Percentiles rank a stretch among this genome's conserved stretches.
phyloP scores from a whole-genome alignment of 2,797 vertebrate genomes.

The Brachyrhaphis roseni region DNA sequence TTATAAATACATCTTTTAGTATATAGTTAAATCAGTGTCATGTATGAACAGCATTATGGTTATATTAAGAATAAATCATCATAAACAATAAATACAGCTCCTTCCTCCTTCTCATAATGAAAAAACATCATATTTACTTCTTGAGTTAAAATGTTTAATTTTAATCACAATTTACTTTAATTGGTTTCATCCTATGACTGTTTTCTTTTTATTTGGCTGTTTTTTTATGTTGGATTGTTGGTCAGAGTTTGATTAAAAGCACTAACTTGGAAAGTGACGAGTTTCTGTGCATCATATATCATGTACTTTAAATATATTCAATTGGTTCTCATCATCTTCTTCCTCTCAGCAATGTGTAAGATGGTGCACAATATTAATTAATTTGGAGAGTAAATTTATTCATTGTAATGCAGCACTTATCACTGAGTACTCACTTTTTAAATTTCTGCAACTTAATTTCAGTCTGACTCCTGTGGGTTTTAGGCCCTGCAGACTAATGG shows the following conservation, averaged over 20 bases:
- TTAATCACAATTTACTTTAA: too few relatives aligned
- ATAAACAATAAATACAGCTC: too few relatives aligned
- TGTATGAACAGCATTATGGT: not conserved
- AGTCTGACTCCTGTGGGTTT: not conserved
- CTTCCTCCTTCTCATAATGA: too few relatives aligned
- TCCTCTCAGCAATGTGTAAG: not conserved
- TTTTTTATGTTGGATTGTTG: not conserved
- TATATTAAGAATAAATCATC: not conserved
- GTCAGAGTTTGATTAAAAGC: not conserved
- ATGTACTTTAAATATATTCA: not conserved
- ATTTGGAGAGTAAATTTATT: not conserved
- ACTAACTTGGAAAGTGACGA: not conserved
- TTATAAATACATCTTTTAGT: not conserved
- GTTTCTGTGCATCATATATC: not conserved
- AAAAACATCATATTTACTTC: too few relatives aligned
- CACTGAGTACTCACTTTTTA: not conserved
- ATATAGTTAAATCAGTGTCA: not conserved
- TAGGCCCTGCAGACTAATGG: not conserved
- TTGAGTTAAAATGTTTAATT: too few relatives aligned
- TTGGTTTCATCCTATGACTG: too few relatives aligned
- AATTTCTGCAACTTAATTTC: not conserved
- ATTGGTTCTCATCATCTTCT: not conserved
- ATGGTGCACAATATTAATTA: not conserved
- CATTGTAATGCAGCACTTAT: not conserved
- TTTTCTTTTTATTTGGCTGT: too few relatives aligned